These are phyloP conservation scores for Leguminivora glycinivorella DNA, from an alignment of 1,140 invertebrate species.

Conservation along the genomic window DNA sequence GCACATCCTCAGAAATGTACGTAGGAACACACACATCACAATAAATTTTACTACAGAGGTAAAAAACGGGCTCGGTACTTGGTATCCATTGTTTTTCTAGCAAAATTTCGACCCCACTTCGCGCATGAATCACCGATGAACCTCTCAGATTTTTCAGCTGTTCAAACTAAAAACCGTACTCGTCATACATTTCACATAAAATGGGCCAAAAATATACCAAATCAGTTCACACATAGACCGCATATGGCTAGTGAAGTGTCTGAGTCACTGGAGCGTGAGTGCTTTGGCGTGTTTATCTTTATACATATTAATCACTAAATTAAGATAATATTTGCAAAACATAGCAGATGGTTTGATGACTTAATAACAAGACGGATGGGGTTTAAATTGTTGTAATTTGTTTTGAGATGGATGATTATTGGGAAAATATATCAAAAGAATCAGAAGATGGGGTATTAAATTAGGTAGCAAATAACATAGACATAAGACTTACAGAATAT, in stretches of 20 bases:
- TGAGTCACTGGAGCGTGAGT: conserved; percentile 12
- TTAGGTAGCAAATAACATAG: too few species aligned
- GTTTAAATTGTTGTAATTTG: too few species aligned
- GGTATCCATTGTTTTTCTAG: too few species aligned
- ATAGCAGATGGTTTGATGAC: background rate
- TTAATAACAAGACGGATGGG: background rate
- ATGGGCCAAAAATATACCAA: background rate
- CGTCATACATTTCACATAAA: background rate
- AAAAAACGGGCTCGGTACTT: too few species aligned
- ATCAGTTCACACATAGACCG: background rate
- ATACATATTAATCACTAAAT: conserved; percentile 24
- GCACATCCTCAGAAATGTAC: too few species aligned
- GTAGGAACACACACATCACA: too few species aligned
- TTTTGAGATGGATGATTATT: too few species aligned
- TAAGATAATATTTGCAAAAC: conserved; percentile 26
- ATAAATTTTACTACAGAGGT: too few species aligned
- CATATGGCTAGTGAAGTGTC: conserved; percentile 9
- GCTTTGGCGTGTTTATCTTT: background rate
- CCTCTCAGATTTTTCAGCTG: conserved; percentile 1
- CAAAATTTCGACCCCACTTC: too few species aligned
- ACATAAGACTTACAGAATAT: too few species aligned
- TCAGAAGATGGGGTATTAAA: too few species aligned
- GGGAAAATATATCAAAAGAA: too few species aligned
- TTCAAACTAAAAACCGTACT: background rate
- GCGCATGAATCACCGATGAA: background rate